Conservation (phyloP, 2,888 invertebrate genomes). For the Spodoptera littoralis region DNA sequence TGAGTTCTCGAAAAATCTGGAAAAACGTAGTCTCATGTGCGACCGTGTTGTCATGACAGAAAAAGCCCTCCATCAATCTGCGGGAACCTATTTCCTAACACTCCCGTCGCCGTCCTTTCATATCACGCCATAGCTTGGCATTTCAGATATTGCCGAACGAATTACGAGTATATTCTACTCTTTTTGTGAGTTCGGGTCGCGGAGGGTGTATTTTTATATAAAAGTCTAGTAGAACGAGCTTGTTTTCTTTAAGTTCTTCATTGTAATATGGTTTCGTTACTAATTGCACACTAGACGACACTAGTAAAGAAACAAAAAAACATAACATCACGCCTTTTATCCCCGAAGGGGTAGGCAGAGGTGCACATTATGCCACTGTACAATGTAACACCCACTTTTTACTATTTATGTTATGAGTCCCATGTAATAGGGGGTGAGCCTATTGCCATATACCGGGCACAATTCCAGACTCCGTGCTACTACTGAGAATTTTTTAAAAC, state of each 20-base stretch:
- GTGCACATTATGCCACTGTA: too few relatives aligned
- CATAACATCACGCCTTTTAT: too few relatives aligned
- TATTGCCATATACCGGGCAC: too few relatives aligned
- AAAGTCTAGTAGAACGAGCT: slow-evolving; percentile 26
- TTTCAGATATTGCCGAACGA: slow-evolving; percentile 74
- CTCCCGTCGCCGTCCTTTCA: slow-evolving; percentile 72
- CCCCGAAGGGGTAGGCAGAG: too few relatives aligned
- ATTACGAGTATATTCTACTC: slow-evolving; percentile 69
- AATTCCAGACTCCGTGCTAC: too few relatives aligned
- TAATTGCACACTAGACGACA: too few relatives aligned
- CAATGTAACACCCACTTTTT: too few relatives aligned
- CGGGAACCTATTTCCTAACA: slow-evolving; percentile 78
- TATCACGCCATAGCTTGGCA: slow-evolving; percentile 70
- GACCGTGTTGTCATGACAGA: slow-evolving; percentile 79
- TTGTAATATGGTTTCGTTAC: slow-evolving; percentile 24
- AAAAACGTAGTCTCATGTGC: slow-evolving; percentile 74
- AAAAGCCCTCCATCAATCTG: slow-evolving; percentile 81
- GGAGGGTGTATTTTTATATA: slow-evolving; percentile 39
- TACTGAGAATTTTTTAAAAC: too few relatives aligned
- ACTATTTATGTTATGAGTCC: too few relatives aligned
- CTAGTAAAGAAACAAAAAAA: too few relatives aligned
- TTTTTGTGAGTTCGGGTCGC: slow-evolving; percentile 48
- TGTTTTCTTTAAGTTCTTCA: slow-evolving; percentile 27
- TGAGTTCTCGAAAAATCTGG: slow-evolving; percentile 71
- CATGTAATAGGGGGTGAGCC: too few relatives aligned